These are phyloP conservation scores for Drosophila melanosoma DNA, from an alignment of 2,888 invertebrate species.

Conservation along the genomic window DNA sequence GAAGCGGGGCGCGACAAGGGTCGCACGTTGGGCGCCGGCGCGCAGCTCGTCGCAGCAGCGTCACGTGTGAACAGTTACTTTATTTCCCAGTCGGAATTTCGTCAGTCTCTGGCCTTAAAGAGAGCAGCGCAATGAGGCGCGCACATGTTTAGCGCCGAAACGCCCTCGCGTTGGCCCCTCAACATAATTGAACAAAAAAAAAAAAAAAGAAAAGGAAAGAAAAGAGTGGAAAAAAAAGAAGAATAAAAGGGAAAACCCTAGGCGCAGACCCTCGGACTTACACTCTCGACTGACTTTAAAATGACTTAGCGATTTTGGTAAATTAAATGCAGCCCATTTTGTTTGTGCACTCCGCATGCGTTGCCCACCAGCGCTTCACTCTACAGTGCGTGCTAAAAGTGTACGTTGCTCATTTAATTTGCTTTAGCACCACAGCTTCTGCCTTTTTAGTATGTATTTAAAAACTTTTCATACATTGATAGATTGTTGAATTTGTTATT, in stretches of 20 bases:
- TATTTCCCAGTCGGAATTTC: slow-evolving; percentile 44
- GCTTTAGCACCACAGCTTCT: background rate
- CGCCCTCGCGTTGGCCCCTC: slow-evolving; percentile 53
- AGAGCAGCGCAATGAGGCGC: slow-evolving; percentile 63
- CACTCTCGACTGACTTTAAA: slow-evolving; percentile 32
- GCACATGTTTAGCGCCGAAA: slow-evolving; percentile 77
- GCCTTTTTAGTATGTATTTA: too few relatives aligned
- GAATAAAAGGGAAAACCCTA: slow-evolving; percentile 14
- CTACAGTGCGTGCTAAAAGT: slow-evolving; percentile 45
- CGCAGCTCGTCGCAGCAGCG: slow-evolving; percentile 38
- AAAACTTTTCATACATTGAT: slow-evolving; percentile 59
- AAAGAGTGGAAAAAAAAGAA: background rate
- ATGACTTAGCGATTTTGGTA: slow-evolving; percentile 60
- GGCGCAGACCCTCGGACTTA: background rate
- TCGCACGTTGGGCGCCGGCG: slow-evolving; percentile 50
- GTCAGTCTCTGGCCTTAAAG: slow-evolving; percentile 10
- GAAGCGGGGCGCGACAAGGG: slow-evolving; percentile 16
- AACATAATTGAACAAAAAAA: background rate
- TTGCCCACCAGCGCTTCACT: slow-evolving; percentile 18
- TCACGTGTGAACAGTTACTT: slow-evolving; percentile 74
- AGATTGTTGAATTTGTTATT: too few relatives aligned
- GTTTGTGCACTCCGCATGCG: slow-evolving; percentile 4
- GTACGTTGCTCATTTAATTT: background rate
- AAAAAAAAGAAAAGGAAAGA: background rate
- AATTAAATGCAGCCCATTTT: slow-evolving; percentile 48